Evolutionary conservation across 2,797 vertebrate genomes (phyloP), one percentile per base, ranked within the genome.

Genomic region (Oreortyx pictus): DNA sequence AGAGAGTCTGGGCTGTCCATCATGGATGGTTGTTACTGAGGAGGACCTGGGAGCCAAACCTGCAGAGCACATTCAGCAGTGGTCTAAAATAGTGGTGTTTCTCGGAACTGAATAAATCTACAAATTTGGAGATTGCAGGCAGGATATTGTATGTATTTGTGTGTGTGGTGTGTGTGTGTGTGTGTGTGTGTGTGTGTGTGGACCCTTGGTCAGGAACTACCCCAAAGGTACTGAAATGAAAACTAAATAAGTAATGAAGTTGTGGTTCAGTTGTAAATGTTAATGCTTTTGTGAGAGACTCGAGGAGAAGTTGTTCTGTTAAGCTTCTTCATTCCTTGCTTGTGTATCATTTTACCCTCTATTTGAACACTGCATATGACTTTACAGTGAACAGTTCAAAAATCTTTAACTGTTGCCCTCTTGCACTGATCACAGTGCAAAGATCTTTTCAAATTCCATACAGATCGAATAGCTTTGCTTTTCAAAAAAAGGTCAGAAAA

Each of bases 401-500:
- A 84, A 81, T 92, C 74, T 86, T 90, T 84, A 89, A 93, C 89
- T 59, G 80, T 88, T 94, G 44, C 60, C 71, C 76, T 88, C 74
- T 89, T 82, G 76, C 56, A 49, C 74, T 49, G 80, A 88, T 94
- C 79, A 20, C 70, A 89, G 88, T 79, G 88, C 88, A 96, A 88
- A 86, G 86, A 73, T 73, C 73, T 68, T 90, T 88, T 86, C 11
- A 49, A 92, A 80, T 88, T 96, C 88, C 50, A 39, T 89, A 71
- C 66, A 86, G 73, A 60, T 89, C 44, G 75, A 86, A 95, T 85
- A 83, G n/a, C 43, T 83, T 17, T 43, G 56, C 93, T 84, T 41
- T 87, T 86, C 60, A 88, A 88, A 91, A 94, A 94, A 92, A 95
- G 72, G 82, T 92, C 86, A 89, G 82, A 65, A 93, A 73, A 93